Evolutionary conservation across 2,888 invertebrate genomes (phyloP), one percentile per base, ranked within the genome.

Genomic region (Thyatira batis): DNA sequence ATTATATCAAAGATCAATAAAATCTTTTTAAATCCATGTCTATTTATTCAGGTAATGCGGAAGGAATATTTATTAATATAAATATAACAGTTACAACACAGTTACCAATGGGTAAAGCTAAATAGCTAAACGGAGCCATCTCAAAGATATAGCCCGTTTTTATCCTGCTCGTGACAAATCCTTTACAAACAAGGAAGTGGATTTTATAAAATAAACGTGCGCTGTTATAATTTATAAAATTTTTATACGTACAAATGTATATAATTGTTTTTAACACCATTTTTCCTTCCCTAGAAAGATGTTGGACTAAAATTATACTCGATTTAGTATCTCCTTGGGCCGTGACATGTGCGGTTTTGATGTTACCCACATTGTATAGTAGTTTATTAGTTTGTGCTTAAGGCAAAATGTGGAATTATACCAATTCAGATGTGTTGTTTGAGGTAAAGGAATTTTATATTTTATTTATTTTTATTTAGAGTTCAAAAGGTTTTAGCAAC

Each of bases 351-450:
- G 53, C 49, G 45, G 28, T 58, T 30, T 45, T 55, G 60, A 65
- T 48, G 48, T 48, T 49, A n/a, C n/a, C 11, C 20, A 33, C n/a
- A 30, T 50, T 20, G n/a, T 45, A 6, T 17, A n/a, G n/a, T n/a
- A n/a, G n/a, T n/a, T n/a, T n/a, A n/a, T n/a, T n/a, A n/a, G n/a
- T n/a, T n/a, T 39, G 39, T 39, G 39, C n/a, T 39, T 17, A 17
- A 13, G 39, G 39, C 30, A 72, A 63, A 50, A 79, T 80, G 80
- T 83, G 82, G 82, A 71, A 77, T 20, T 73, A 70, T 61, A 67
- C 64, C 8, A 66, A 70, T 28, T 58, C 77, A 0, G 71, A 78
- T 55, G 52, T 80, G 9, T 61, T 82, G 27, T 67, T 76, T 43
- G 75, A 82, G 82, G 83, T 84, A 75, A 57, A 8, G 10, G 13